These are phyloP conservation scores for Heliconius sara DNA, from an alignment of 2,888 invertebrate genomes.

Conservation along the genomic window DNA sequence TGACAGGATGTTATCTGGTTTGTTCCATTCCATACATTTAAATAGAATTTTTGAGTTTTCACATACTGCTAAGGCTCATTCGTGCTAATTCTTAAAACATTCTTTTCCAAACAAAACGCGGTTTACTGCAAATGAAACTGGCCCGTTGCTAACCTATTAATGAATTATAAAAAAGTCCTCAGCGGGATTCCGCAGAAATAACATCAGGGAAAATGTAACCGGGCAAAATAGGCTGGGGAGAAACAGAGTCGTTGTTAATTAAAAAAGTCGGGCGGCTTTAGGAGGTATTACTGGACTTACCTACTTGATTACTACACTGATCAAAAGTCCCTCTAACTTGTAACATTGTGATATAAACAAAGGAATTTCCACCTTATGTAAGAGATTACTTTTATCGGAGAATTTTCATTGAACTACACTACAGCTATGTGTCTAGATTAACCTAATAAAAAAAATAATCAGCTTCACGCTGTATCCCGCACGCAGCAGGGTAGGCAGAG, in stretches of 20 bases:
- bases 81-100: slow-evolving; percentile 26
- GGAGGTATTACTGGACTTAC: slow-evolving; percentile 53
- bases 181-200: slow-evolving; percentile 41
- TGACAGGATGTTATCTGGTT: slow-evolving; percentile 38
- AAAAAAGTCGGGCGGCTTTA: slow-evolving; percentile 56
- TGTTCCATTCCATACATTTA: slow-evolving; percentile 38
- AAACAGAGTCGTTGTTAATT: slow-evolving; percentile 55
- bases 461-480: too few relatives aligned
- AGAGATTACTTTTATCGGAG: background rate
- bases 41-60: slow-evolving; percentile 27
- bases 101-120: slow-evolving; percentile 23
- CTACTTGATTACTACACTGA: slow-evolving; percentile 53
- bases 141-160: slow-evolving; percentile 32
- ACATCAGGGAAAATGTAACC: slow-evolving; percentile 42
- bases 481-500: too few relatives aligned
- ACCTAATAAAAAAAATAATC: too few relatives aligned
- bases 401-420: background rate
- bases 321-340: slow-evolving; percentile 44
- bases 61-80: background rate
- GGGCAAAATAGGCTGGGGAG: slow-evolving; percentile 45
- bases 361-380: slow-evolving; percentile 28
- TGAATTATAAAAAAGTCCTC: slow-evolving; percentile 42
- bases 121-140: slow-evolving; percentile 39
- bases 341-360: slow-evolving; percentile 32
- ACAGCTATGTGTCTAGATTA: background rate